Percentiles rank a stretch among this genome's conserved stretches.
Conservation (phyloP, 2,113 vertebrate species). For the Salminus brasiliensis region DNA sequence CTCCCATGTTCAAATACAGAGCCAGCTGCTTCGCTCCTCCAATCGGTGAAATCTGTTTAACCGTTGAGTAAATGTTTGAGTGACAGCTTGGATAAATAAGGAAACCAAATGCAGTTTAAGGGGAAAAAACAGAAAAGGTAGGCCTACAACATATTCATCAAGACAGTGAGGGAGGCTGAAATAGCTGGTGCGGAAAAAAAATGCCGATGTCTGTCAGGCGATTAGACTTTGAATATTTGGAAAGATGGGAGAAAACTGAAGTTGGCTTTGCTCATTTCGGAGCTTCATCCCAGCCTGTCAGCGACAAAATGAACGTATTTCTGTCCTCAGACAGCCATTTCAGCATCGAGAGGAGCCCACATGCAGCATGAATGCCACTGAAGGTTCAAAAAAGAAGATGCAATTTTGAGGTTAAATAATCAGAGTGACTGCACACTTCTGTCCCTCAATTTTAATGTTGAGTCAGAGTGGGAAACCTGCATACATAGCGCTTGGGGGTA, state of each 20-base stretch:
- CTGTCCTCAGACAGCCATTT: not conserved
- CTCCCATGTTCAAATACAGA: constrained; percentile 56
- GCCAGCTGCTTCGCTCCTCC: constrained; percentile 3
- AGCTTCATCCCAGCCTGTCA: not conserved
- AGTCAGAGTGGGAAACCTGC: too few species aligned
- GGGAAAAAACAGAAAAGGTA: not conserved
- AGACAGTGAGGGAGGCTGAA: constrained; percentile 14
- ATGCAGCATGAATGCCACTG: constrained; percentile 2
- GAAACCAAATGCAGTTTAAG: constrained; percentile 17
- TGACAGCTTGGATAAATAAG: constrained; percentile 14
- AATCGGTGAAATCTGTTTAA: constrained; percentile 20
- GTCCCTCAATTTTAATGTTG: too few species aligned
- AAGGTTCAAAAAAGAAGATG: not conserved
- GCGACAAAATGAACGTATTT: constrained; percentile 1
- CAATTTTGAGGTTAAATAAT: not conserved
- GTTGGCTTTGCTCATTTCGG: constrained; percentile 21
- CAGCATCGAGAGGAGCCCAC: not conserved
- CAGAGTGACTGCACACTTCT: too few species aligned
- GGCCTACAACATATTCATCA: constrained; percentile 40
- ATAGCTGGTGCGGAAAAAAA: constrained; percentile 27
- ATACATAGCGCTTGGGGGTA: too few species aligned
- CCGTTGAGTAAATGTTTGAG: constrained; percentile 35
- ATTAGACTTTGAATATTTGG: constrained; percentile 36
- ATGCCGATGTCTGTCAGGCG: constrained; percentile 2
- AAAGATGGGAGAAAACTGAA: not conserved